Percentiles rank a stretch among this genome's conserved stretches.
phyloP scores from a whole-genome alignment of 2,113 vertebrate genomes.

The Poeciliopsis retropinna region DNA sequence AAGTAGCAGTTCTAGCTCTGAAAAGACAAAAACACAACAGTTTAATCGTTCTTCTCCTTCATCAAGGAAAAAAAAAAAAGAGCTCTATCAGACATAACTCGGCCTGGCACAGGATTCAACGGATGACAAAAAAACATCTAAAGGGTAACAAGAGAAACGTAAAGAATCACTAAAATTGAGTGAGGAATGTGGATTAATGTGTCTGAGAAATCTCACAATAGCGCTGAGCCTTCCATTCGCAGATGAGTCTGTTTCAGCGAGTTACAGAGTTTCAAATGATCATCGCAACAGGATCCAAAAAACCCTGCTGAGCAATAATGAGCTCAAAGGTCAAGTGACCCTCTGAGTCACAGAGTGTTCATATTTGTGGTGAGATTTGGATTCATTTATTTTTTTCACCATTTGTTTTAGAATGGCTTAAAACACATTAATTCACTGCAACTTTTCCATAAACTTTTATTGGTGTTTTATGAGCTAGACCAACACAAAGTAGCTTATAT shows the following conservation, averaged over 20 bases:
- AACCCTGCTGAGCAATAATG: slow-evolving; percentile 28
- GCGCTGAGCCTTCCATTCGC: not conserved
- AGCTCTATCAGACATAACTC: no score
- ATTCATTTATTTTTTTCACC: not conserved
- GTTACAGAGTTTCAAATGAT: slow-evolving; percentile 8
- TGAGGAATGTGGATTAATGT: not conserved
- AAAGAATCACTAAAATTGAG: not conserved
- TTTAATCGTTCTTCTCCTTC: not conserved
- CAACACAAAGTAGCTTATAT: not conserved
- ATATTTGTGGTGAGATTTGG: not conserved
- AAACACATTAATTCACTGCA: not conserved
- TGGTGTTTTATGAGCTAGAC: no score
- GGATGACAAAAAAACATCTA: not conserved
- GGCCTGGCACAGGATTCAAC: not conserved
- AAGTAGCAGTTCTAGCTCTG: not conserved
- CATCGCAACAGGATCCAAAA: slow-evolving; percentile 18
- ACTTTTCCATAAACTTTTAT: not conserved
- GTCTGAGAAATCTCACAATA: not conserved
- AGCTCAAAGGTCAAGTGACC: slow-evolving; percentile 21
- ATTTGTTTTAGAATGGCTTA: not conserved
- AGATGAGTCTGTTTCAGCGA: not conserved
- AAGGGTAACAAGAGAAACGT: not conserved
- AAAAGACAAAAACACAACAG: not conserved
- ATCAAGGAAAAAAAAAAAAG: not conserved
- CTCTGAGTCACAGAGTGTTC: not conserved